Base-by-base conservation (phyloP, 1,140 invertebrate species). In the Drosophila lacteicornis region DNA sequence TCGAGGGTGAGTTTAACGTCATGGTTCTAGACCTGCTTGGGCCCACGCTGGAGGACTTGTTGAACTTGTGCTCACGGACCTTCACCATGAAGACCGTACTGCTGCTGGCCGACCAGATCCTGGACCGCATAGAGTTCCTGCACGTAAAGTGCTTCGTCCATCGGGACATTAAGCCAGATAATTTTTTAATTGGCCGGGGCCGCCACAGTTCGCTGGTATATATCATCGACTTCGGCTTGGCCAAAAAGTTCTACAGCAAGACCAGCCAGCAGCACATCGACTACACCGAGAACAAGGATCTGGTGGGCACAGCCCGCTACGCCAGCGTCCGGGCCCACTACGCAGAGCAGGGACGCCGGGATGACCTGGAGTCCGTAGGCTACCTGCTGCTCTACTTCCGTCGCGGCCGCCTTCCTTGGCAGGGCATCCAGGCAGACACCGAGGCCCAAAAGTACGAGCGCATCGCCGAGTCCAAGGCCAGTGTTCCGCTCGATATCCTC, bases 151-250 rank as follows among this genome's bases (percentile, higher is more conserved):
- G 97, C 79, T 98, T 98, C 93, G 97, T 99, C 73, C 98, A 99
- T 93, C 95, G 98, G 82, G 96, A 97, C 85, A 97, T 98, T 86
- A 98, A 98, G 83, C 97, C 97, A 27, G 98, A 99, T 88, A 99
- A 99, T 93, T 99, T 99, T 93, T 95, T 99, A 43, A 99, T 99
- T 98, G 97, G 98, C 43, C 97, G 97, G 88, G 97, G 97, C n/a
- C 95, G 96, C 63, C 97, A 98, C 86, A 97, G 96, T 92, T 97
- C 97, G 91, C 97, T 97, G 94, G 93, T 99, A 30, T 99, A 97
- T 93, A 95, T 99, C 67, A 99, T 99, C 92, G 98, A 99, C 93
- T 99, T 98, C 93, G 98, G 98, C 71, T 93, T 99, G 84, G 98
- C 98, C 62, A 99, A 99, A 93, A 98, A 98, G 92, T 99, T 96